Base-by-base conservation (phyloP, 2,797 vertebrate genomes). In the Heliangelus exortis region DNA sequence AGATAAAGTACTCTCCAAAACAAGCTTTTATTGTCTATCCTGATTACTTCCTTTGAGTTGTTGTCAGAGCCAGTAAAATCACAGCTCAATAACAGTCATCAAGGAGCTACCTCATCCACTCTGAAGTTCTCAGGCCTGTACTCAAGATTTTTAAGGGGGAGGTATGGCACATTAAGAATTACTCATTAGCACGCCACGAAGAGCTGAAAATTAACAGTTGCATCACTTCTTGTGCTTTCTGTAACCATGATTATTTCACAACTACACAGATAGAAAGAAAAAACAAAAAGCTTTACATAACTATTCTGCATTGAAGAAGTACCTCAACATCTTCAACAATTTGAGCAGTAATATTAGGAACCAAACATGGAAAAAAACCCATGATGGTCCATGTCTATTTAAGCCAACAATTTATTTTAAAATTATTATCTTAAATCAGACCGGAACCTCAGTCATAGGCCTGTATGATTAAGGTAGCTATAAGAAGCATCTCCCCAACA, bases 311-410 rank as follows among this genome's bases (percentile, higher is more conserved):
- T 53, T 55, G n/a, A 63, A 33, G 8, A 2, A 39, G 17, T 15
- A 58, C 31, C 31, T 62, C 23, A 25, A 10, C 3, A 1, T 12
- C 23, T 68, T 33, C 23, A 48, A 10, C 15, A 36, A 48, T 4
- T 13, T 31, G 4, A 7, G 10, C 9, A 26, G 33, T 13, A 67
- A 48, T 7, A 59, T 1, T n/a, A 3, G 6, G 12, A 29, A 53
- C 7, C 9, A 84, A 80, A 34, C 7, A 25, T 3, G 0, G 33
- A 45, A 79, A 43, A 68, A 39, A 51, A 1, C 0, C 0, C 16
- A 55, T 36, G 14, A 29, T 57, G 72, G 67, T 29, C 2, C 58
- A 8, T 63, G 5, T 20, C 11, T 2, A 8, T 12, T 67, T 48
- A 78, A 55, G 18, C 3, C 11, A 82, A 20, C 4, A 12, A 6